Evolutionary conservation across 1,140 invertebrate genomes (phyloP).

Genomic region (Amyelois transitella): DNA sequence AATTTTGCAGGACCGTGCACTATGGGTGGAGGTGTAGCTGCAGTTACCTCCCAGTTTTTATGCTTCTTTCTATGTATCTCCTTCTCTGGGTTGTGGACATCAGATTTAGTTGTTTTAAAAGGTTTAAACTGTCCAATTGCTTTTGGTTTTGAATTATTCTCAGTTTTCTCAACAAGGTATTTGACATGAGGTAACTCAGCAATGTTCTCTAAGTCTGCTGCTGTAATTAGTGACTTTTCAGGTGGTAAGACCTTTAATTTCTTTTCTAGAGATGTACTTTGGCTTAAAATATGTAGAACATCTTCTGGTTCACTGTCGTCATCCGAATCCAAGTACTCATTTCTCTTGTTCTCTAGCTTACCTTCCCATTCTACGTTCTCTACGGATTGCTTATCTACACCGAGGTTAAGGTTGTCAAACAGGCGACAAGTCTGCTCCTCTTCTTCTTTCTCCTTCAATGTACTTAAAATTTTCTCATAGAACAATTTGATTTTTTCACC

Average conservation of each 20-base stretch:
- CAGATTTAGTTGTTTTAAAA: conserved; percentile 78
- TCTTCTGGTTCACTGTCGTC: conserved; percentile 79
- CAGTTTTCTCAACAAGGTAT: conserved; percentile 77
- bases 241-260: conserved; percentile 74
- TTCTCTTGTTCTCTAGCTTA: conserved; percentile 55
- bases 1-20: conserved; percentile 75
- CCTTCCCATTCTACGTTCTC: conserved; percentile 82
- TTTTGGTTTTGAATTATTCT: conserved; percentile 55
- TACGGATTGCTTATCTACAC: conserved; percentile 73
- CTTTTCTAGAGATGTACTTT: conserved; percentile 76
- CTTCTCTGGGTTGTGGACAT: conserved; percentile 78
- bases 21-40: conserved; percentile 79
- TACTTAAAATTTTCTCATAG: conserved; percentile 72
- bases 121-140: conserved; percentile 76
- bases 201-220: conserved; percentile 77
- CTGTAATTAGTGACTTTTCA: conserved; percentile 76
- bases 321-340: conserved; percentile 76
- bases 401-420: conserved; percentile 77
- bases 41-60: conserved; percentile 81
- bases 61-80: conserved; percentile 76
- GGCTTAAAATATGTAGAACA: conserved; percentile 79
- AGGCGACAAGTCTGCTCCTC: conserved; percentile 76
- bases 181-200: conserved; percentile 75
- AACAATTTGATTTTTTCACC: conserved; percentile 78
- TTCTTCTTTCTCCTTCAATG: conserved; percentile 75